Conservation (phyloP, 2,797 vertebrate species). For the Halcyon badia region DNA sequence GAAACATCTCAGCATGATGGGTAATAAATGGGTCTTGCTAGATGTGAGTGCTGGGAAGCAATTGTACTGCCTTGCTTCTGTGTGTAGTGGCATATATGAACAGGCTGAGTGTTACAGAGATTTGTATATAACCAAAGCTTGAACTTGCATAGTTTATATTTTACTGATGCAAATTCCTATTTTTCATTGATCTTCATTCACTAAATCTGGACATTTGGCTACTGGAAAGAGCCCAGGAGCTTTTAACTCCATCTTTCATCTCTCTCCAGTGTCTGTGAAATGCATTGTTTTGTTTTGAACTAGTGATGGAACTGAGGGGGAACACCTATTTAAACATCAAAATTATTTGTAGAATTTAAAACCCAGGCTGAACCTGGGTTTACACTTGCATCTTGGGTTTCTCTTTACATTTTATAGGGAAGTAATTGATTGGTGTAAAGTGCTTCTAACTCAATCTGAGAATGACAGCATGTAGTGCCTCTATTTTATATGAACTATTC, state of each 20-base stretch:
- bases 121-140: not conserved
- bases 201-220: conserved; percentile 24
- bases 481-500: conserved; percentile 61
- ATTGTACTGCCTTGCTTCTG: not conserved
- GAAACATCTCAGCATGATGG: accelerated
- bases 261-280: not conserved
- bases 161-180: conserved; percentile 15
- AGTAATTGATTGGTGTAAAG: conserved; percentile 18
- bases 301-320: not conserved
- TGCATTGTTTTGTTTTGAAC: not conserved
- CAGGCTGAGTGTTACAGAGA: not conserved
- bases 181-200: conserved; percentile 45
- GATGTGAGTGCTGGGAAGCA: not conserved
- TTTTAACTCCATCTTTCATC: conserved; percentile 4
- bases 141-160: not conserved
- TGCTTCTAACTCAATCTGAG: conserved; percentile 30
- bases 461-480: conserved; percentile 19
- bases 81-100: not conserved
- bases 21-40: not conserved
- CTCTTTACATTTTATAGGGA: conserved; percentile 27
- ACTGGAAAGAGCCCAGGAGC: not conserved
- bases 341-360: not conserved
- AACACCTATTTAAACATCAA: not conserved
- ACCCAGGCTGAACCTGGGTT: not conserved
- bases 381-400: not conserved